Conservation (phyloP, 2,888 invertebrate species). For the Drosophila colorata region DNA sequence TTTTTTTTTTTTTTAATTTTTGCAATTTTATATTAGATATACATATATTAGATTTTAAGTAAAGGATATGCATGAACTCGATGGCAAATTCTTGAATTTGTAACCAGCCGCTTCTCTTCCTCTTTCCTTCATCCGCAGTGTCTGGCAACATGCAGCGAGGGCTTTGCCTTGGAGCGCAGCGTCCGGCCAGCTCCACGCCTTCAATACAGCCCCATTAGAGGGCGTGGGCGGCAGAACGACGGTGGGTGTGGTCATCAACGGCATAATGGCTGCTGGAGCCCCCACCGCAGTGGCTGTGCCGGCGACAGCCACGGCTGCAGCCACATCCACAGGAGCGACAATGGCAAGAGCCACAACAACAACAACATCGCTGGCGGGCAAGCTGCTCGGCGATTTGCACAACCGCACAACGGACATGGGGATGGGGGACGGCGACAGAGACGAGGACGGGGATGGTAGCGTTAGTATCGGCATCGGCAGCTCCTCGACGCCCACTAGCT, state of each 20-base stretch:
- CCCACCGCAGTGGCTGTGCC: constrained; percentile 26
- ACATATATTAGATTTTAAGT: too few relatives aligned
- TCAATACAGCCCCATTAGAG: constrained; percentile 50
- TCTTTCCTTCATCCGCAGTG: constrained; percentile 32
- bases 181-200: constrained; percentile 44
- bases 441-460: constrained; percentile 2
- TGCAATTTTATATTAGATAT: too few relatives aligned
- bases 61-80: too few relatives aligned
- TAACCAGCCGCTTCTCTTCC: background rate
- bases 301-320: constrained; percentile 21
- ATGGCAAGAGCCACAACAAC: constrained; percentile 32
- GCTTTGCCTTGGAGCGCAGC: constrained; percentile 40
- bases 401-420: constrained; percentile 33
- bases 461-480: constrained; percentile 20
- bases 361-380: constrained; percentile 42
- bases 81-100: too few relatives aligned
- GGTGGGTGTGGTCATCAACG: constrained; percentile 17
- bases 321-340: constrained; percentile 34
- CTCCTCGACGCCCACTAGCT: constrained; percentile 49
- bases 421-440: constrained; percentile 3
- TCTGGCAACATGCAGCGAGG: constrained; percentile 50
- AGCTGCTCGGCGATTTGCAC: constrained; percentile 49
- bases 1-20: too few relatives aligned
- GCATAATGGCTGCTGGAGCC: constrained; percentile 44
- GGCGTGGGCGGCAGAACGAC: constrained; percentile 16